Evolutionary conservation across 2,797 vertebrate species (phyloP).

Genomic region (Ceyx erithaca): DNA sequence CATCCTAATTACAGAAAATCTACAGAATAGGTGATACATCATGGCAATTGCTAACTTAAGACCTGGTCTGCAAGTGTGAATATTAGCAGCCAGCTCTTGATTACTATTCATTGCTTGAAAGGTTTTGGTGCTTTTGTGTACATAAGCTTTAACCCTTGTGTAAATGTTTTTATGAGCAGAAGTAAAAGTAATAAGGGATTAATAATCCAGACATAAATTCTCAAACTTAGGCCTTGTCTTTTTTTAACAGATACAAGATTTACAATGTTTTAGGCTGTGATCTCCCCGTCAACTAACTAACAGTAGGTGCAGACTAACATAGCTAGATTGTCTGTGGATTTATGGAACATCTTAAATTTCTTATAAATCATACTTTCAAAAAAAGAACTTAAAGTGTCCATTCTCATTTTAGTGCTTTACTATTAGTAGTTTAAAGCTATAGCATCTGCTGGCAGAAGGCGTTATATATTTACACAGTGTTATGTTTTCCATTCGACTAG

Average conservation of each 20-base stretch:
- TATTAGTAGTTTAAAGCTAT: not conserved
- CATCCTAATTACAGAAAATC: not conserved
- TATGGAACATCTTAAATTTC: not conserved
- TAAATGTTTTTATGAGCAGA: not conserved
- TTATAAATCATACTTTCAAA: not conserved
- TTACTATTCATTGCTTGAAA: not conserved
- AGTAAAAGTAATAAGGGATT: not conserved
- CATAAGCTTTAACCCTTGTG: not conserved
- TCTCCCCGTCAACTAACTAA: not conserved
- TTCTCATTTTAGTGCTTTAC: not conserved
- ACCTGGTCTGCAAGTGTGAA: not conserved
- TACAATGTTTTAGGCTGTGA: not conserved
- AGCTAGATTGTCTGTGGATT: not conserved
- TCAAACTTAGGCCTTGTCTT: not conserved
- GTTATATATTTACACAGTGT: not conserved
- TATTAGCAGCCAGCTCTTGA: not conserved
- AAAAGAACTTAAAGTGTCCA: not conserved
- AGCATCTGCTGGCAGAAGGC: not conserved
- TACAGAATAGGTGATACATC: not conserved
- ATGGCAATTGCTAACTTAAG: not conserved
- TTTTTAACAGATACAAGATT: not conserved
- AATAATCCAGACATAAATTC: not conserved
- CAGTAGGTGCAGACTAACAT: not conserved
- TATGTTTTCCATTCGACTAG: not conserved
- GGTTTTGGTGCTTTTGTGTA: not conserved